Evolutionary conservation across 2,113 vertebrate species (phyloP).

Genomic region (Nibea coibor): DNA sequence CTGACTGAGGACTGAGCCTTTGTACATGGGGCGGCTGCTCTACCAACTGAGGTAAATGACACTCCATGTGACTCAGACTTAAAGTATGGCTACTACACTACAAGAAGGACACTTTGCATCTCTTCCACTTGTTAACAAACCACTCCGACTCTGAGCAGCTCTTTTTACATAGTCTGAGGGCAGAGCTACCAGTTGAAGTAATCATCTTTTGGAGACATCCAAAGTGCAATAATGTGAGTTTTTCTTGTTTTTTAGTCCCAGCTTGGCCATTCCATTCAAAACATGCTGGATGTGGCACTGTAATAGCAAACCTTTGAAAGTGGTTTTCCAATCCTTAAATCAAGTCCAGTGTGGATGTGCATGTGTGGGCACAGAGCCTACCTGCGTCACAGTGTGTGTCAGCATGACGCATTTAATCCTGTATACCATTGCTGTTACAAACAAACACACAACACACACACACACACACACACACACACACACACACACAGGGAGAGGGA

Average conservation of each 20-base stretch:
- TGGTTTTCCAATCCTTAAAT: conserved; percentile 19
- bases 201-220: too few relatives aligned
- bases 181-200: too few relatives aligned
- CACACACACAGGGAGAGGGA: not conserved
- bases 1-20: too few relatives aligned
- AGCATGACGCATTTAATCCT: conserved; percentile 41
- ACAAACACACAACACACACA: not conserved
- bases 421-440: conserved; percentile 12
- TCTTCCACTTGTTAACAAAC: too few relatives aligned
- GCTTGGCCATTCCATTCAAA: not conserved
- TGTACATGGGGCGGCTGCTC: too few relatives aligned
- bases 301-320: not conserved
- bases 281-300: not conserved
- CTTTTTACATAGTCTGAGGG: too few relatives aligned
- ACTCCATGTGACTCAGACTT: too few relatives aligned
- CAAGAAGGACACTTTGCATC: too few relatives aligned
- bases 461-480: conserved; percentile 4
- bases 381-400: conserved; percentile 50
- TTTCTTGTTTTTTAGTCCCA: not conserved
- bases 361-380: conserved; percentile 30
- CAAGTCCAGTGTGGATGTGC: not conserved
- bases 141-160: too few relatives aligned
- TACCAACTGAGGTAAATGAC: not conserved
- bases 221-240: too few relatives aligned
- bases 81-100: too few relatives aligned